phyloP scores from a whole-genome alignment of 1,140 invertebrate genomes.

The Batillaria attramentaria region DNA sequence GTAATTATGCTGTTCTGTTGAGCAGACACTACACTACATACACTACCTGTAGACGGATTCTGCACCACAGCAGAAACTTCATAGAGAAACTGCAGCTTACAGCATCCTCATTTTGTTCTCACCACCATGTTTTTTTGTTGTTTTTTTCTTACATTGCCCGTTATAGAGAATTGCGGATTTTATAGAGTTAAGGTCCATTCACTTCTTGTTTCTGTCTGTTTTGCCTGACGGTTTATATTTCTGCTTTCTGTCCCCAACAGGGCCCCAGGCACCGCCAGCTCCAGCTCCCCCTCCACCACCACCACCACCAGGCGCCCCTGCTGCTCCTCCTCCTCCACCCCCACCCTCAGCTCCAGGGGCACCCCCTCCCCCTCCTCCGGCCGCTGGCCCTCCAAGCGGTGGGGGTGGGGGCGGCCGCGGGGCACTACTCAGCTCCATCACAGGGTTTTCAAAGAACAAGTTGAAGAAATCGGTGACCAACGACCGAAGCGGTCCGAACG shows the following conservation, averaged over 20 bases:
- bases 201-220: slow-evolving; percentile 1
- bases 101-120: too few species aligned
- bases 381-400: slow-evolving; percentile 28
- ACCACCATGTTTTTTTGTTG: too few species aligned
- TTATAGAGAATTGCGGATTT: too few species aligned
- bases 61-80: too few species aligned
- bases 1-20: too few species aligned
- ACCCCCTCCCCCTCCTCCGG: slow-evolving; percentile 34
- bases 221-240: slow-evolving; percentile 2
- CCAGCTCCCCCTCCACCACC: slow-evolving; percentile 35
- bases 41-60: too few species aligned
- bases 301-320: slow-evolving; percentile 46
- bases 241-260: slow-evolving; percentile 15
- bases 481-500: slow-evolving; percentile 65
- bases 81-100: too few species aligned
- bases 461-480: slow-evolving; percentile 65
- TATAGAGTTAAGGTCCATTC: background rate
- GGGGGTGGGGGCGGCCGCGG: slow-evolving; percentile 44
- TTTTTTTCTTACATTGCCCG: too few species aligned
- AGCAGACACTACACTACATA: too few species aligned
- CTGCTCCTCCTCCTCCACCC: slow-evolving; percentile 37
- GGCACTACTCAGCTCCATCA: slow-evolving; percentile 66
- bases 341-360: slow-evolving; percentile 34
- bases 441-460: slow-evolving; percentile 61
- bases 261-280: slow-evolving; percentile 29